Conservation (phyloP, 2,797 vertebrate genomes). For the Cossypha niveicapilla region DNA sequence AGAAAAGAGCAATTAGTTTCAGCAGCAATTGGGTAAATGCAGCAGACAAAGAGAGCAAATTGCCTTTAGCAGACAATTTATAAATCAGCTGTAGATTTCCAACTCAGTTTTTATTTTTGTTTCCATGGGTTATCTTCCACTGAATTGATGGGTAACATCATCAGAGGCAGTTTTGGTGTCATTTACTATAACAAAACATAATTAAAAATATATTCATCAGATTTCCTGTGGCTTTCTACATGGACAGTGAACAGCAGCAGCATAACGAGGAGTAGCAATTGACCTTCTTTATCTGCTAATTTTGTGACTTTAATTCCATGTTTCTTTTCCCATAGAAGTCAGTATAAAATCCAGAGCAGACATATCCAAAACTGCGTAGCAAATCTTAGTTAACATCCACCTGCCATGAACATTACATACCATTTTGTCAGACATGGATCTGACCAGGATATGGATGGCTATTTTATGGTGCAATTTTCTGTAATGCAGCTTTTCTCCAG, state of each 20-base stretch:
- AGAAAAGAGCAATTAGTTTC: constrained; percentile 65
- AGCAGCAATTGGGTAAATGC: constrained; percentile 34
- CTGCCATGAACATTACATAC: constrained; percentile 30
- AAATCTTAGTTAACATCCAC: constrained; percentile 51
- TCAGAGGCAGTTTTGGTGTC: neutral
- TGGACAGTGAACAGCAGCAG: neutral
- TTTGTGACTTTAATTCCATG: neutral
- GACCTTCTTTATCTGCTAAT: neutral
- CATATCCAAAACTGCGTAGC: constrained; percentile 1
- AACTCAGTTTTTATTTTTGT: constrained; percentile 34
- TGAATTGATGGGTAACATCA: constrained; percentile 9
- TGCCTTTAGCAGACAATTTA: constrained; percentile 55
- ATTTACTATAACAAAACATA: constrained; percentile 26
- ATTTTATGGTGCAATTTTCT: constrained; percentile 60
- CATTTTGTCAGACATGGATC: constrained; percentile 54
- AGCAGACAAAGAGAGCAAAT: constrained; percentile 61
- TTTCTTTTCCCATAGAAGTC: neutral
- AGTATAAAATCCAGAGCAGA: neutral
- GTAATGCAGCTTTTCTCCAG: constrained; percentile 23
- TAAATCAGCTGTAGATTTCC: constrained; percentile 51
- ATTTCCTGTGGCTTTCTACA: constrained; percentile 6
- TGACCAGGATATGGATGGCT: constrained; percentile 36
- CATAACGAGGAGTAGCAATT: neutral
- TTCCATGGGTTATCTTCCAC: neutral
- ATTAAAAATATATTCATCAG: constrained; percentile 49